Conservation (phyloP, 2,113 vertebrate species). For the Rhagologus leucostigma region DNA sequence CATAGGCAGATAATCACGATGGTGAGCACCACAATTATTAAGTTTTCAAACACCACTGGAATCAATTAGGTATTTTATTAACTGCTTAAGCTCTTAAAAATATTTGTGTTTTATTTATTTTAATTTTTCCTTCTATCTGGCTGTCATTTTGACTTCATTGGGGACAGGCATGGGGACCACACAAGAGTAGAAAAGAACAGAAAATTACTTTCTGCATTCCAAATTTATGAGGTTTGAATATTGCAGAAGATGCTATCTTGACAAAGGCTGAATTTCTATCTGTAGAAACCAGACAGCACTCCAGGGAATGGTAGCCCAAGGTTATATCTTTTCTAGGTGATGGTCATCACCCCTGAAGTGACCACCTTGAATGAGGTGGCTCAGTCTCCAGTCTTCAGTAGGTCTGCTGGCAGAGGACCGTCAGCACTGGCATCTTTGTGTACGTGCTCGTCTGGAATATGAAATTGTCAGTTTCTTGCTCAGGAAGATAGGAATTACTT, state of each 20-base stretch:
- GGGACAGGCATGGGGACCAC: background rate
- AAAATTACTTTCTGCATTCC: background rate
- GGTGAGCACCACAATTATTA: constrained; percentile 5
- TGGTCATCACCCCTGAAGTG: background rate
- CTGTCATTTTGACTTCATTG: background rate
- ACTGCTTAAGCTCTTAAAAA: background rate
- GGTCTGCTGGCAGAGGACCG: background rate
- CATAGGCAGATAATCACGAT: background rate
- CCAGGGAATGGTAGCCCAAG: background rate
- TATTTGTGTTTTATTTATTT: background rate
- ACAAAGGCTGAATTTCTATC: background rate
- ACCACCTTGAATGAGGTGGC: background rate
- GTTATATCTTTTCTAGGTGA: background rate
- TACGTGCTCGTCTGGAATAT: background rate
- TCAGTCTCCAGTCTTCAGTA: background rate
- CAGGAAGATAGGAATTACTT: background rate
- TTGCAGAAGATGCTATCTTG: constrained; percentile 9
- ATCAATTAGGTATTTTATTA: background rate
- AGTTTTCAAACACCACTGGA: constrained; percentile 22
- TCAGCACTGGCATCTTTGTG: background rate
- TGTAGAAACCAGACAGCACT: background rate
- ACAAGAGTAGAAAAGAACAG: background rate
- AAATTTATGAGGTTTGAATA: constrained; percentile 1
- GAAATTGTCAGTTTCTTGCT: background rate
- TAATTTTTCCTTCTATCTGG: background rate